A percentile compares a stretch with the other conserved stretches of the same genome.
phyloP scores from a whole-genome alignment of 2,888 invertebrate genomes.

The Choristoneura rosaceana region DNA sequence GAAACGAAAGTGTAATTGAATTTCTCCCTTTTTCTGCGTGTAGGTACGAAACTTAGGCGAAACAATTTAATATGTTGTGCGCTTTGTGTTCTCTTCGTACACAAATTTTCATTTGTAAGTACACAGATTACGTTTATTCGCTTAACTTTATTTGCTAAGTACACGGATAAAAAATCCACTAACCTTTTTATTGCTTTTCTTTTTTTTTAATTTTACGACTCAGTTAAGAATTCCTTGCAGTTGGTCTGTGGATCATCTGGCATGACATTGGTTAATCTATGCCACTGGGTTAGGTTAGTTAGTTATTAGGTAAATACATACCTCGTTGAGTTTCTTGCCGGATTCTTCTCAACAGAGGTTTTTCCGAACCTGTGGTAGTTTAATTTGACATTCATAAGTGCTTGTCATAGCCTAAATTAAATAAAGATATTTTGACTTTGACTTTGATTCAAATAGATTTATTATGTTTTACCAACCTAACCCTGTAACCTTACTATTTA shows the following conservation, averaged over 20 bases:
- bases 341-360: too few species aligned
- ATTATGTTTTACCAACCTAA: too few species aligned
- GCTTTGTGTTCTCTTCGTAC: conserved; percentile 34
- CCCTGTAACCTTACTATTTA: too few species aligned
- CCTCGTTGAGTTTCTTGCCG: too few species aligned
- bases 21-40: conserved; percentile 55
- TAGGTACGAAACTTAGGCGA: conserved; percentile 50
- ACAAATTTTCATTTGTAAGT: conserved; percentile 39
- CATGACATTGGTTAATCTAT: neutral
- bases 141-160: conserved; percentile 38
- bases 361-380: too few species aligned
- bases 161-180: conserved; percentile 34
- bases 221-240: conserved; percentile 5
- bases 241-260: neutral
- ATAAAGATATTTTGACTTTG: too few species aligned
- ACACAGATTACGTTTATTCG: conserved; percentile 35
- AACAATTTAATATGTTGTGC: conserved; percentile 42
- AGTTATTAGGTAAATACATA: too few species aligned
- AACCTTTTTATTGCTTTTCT: conserved; percentile 32
- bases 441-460: too few species aligned
- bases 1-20: conserved; percentile 73
- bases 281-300: neutral
- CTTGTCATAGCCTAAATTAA: too few species aligned
- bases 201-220: conserved; percentile 17
- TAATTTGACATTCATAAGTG: too few species aligned